Percentiles rank a stretch among this genome's conserved stretches.
These are phyloP conservation scores for Pseudonaja textilis DNA, from an alignment of 2,113 vertebrate genomes.

Conservation along the genomic window DNA sequence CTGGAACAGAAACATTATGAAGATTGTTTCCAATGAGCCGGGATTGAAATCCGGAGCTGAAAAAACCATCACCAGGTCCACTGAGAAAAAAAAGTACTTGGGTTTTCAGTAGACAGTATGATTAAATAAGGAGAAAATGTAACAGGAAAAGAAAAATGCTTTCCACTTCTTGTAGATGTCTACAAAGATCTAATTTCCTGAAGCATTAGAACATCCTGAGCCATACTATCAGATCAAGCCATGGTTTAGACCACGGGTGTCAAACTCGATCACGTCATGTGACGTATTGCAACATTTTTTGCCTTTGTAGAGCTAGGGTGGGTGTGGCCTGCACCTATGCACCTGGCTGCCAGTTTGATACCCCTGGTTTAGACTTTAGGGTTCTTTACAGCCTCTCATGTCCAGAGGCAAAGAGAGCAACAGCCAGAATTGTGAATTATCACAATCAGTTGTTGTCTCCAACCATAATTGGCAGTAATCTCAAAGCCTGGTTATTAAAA, in stretches of 20 bases:
- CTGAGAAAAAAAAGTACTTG: constrained; percentile 64
- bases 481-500: background rate
- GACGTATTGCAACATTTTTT: too few relatives aligned
- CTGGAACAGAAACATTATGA: constrained; percentile 91
- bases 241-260: background rate
- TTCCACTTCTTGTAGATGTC: background rate
- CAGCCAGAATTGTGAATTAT: background rate
- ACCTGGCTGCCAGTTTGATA: too few relatives aligned
- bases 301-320: too few relatives aligned
- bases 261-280: too few relatives aligned
- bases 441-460: background rate
- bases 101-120: background rate
- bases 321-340: too few relatives aligned
- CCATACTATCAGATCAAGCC: constrained; percentile 26
- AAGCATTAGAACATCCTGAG: background rate
- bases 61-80: constrained; percentile 95
- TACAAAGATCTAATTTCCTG: background rate
- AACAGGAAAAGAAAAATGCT: constrained; percentile 20
- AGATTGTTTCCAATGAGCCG: constrained; percentile 92
- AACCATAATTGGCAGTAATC: background rate
- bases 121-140: constrained; percentile 32
- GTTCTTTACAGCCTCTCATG: background rate
- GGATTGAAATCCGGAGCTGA: constrained; percentile 97
- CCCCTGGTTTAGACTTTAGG: background rate
- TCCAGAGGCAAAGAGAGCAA: background rate